Percentiles rank a stretch among this genome's conserved stretches.
These are phyloP conservation scores for Micronycteris hirsuta DNA, from an alignment of 2,113 vertebrate species.

Conservation along the genomic window DNA sequence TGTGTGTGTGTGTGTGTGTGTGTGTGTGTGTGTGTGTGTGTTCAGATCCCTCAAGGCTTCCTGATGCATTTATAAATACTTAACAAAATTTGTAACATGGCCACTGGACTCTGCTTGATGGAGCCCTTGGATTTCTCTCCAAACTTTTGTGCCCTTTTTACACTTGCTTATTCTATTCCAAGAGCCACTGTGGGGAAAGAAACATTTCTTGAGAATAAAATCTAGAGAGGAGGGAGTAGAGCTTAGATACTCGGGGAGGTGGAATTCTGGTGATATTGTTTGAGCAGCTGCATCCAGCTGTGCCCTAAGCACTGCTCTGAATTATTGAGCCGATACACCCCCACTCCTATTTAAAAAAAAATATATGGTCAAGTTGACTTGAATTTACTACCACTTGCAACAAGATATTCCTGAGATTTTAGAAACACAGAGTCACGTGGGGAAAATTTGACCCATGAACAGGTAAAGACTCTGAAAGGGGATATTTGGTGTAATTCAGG, in stretches of 20 bases:
- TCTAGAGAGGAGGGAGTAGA: neutral
- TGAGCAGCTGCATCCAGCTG: neutral
- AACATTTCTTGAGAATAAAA: neutral
- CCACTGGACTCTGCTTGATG: neutral
- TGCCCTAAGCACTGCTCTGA: neutral
- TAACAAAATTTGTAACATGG: neutral
- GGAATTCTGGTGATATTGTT: neutral
- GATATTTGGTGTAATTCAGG: neutral
- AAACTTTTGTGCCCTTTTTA: neutral
- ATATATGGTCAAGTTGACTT: neutral
- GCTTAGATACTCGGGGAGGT: neutral
- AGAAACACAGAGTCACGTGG: neutral
- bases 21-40: neutral
- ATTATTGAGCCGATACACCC: neutral
- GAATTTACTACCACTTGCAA: neutral
- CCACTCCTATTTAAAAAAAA: too few relatives aligned
- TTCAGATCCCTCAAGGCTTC: neutral
- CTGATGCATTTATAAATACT: neutral
- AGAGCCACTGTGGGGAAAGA: neutral
- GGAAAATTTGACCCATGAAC: neutral
- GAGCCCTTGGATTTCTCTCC: neutral
- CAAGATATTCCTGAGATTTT: neutral
- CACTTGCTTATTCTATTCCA: neutral
- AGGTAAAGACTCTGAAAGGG: neutral
- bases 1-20: neutral